A percentile compares a stretch with the other conserved stretches of the same genome.
Evolutionary conservation across 1,140 invertebrate species (phyloP).

Genomic region (Macrostomum lignano): DNA sequence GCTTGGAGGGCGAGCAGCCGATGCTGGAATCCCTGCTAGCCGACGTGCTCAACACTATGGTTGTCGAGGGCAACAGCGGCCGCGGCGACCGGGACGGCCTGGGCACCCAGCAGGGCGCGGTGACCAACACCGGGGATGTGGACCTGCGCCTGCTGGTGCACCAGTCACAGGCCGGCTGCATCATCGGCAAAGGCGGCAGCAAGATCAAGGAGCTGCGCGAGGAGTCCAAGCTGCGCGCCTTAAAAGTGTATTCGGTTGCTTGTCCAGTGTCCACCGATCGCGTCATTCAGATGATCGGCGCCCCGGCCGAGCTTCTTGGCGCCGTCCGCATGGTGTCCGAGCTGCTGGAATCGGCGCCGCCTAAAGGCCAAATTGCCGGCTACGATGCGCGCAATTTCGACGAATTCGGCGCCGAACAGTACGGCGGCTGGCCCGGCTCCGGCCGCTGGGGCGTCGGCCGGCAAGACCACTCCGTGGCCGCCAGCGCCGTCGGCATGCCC

Average conservation of each 20-base stretch:
- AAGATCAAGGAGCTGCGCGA: conserved; percentile 93
- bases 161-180: conserved; percentile 82
- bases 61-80: too few relatives aligned
- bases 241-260: conserved; percentile 79
- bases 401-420: conserved; percentile 61
- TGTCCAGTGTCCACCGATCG: conserved; percentile 79
- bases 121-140: too few relatives aligned
- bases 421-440: conserved; percentile 50
- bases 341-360: conserved; percentile 55
- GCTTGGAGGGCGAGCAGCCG: too few relatives aligned
- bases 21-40: too few relatives aligned
- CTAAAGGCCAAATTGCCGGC: conserved; percentile 59
- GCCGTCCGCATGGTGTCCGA: conserved; percentile 56
- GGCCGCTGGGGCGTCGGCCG: too few relatives aligned
- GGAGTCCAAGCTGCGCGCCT: conserved; percentile 27
- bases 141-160: conserved; percentile 78
- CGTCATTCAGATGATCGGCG: conserved; percentile 60
- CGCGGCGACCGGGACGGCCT: too few relatives aligned
- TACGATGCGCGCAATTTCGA: conserved; percentile 85
- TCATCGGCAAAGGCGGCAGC: conserved; percentile 72
- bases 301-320: conserved; percentile 47
- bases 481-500: too few relatives aligned
- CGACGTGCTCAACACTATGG: too few relatives aligned
- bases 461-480: too few relatives aligned
- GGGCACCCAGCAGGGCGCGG: too few relatives aligned